phyloP scores from a whole-genome alignment of 2,888 invertebrate species.

The Ochlodes sylvanus region DNA sequence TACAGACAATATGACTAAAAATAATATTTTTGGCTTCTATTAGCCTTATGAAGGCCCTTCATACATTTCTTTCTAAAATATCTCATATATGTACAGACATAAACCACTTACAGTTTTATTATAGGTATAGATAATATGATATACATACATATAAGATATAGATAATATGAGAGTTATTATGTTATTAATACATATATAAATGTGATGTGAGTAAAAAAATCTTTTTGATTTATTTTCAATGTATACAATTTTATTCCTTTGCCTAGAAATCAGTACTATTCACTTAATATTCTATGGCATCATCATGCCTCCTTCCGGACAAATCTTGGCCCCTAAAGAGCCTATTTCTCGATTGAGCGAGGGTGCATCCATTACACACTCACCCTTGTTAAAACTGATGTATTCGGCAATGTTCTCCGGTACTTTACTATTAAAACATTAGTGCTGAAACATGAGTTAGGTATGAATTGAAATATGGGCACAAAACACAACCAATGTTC shows the following conservation, averaged over 20 bases:
- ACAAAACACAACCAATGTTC: too few species aligned
- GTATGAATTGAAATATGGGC: neutral
- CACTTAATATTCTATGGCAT: constrained; percentile 45
- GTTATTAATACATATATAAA: too few species aligned
- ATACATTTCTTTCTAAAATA: too few species aligned
- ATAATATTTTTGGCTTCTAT: too few species aligned
- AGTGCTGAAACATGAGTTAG: neutral
- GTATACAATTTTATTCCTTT: neutral
- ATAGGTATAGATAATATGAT: too few species aligned
- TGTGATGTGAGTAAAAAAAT: too few species aligned
- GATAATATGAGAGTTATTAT: too few species aligned
- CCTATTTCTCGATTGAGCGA: constrained; percentile 71
- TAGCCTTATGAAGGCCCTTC: too few species aligned
- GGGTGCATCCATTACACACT: constrained; percentile 57
- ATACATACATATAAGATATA: too few species aligned
- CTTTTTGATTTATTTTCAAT: neutral
- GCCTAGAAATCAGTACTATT: constrained; percentile 34
- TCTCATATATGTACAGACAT: too few species aligned
- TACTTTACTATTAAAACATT: neutral
- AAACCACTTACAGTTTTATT: too few species aligned
- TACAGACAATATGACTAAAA: too few species aligned
- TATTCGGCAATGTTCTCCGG: constrained; percentile 4
- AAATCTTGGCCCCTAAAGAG: constrained; percentile 69
- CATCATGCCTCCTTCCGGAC: constrained; percentile 56
- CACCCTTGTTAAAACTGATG: constrained; percentile 23